These are phyloP conservation scores for Danio kyathit DNA, from an alignment of 2,797 vertebrate species.

Conservation along the genomic window DNA sequence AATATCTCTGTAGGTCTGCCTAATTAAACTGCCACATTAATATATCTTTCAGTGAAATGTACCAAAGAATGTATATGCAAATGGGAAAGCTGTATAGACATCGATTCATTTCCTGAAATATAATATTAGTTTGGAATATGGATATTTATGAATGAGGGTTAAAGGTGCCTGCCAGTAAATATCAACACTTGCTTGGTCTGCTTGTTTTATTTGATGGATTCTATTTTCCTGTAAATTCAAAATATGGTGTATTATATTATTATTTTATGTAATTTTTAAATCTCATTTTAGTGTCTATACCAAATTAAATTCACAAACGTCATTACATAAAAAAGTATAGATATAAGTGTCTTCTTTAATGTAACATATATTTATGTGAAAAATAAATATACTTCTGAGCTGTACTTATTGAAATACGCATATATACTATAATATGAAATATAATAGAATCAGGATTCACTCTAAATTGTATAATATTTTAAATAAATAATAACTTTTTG, in stretches of 20 bases:
- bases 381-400: too few species aligned
- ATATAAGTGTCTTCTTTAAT: too few species aligned
- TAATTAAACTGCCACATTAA: conserved; percentile 81
- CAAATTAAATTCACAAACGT: too few species aligned
- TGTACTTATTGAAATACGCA: too few species aligned
- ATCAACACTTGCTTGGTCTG: not conserved
- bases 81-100: conserved; percentile 47
- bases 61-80: conserved; percentile 57
- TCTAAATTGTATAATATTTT: too few species aligned
- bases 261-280: too few species aligned
- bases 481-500: too few species aligned
- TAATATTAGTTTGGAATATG: conserved; percentile 7
- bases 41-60: conserved; percentile 72
- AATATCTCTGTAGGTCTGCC: conserved; percentile 72
- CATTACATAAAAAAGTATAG: too few species aligned
- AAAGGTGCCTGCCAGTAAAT: conserved; percentile 3
- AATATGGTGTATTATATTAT: not conserved
- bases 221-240: not conserved
- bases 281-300: too few species aligned
- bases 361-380: too few species aligned
- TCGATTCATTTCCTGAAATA: conserved; percentile 19
- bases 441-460: too few species aligned
- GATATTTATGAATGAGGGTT: not conserved
- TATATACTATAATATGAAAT: too few species aligned
- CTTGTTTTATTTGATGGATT: not conserved